Conservation (phyloP, 2,888 invertebrate genomes). For the Lepidochrysops patricia region DNA sequence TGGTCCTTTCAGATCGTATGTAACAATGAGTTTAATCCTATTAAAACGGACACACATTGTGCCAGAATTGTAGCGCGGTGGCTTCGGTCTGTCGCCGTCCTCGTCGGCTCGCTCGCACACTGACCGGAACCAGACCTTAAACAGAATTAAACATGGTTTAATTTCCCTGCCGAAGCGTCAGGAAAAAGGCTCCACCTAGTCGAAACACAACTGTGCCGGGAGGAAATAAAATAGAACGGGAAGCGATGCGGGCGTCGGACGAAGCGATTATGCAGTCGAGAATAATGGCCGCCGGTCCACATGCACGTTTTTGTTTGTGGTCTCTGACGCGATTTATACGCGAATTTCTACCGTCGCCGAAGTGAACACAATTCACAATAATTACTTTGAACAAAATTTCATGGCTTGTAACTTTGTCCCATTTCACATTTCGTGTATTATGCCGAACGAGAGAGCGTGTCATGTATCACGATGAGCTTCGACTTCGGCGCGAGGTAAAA, state of each 20-base stretch:
- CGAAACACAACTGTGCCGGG: conserved; percentile 66
- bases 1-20: conserved; percentile 59
- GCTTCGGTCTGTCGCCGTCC: conserved; percentile 69
- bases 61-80: conserved; percentile 65
- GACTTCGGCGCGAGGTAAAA: conserved; percentile 5
- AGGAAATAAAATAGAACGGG: conserved; percentile 73
- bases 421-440: conserved; percentile 31
- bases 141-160: conserved; percentile 71
- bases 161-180: conserved; percentile 54
- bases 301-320: conserved; percentile 75
- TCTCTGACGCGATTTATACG: conserved; percentile 74
- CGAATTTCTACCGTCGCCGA: conserved; percentile 70
- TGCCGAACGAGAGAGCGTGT: conserved; percentile 26
- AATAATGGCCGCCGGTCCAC: conserved; percentile 73
- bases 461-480: conserved; percentile 19
- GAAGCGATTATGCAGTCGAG: conserved; percentile 75
- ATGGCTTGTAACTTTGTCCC: conserved; percentile 51
- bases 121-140: conserved; percentile 69
- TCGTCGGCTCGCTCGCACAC: conserved; percentile 50
- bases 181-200: conserved; percentile 63
- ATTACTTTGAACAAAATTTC: conserved; percentile 69
- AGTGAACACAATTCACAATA: conserved; percentile 72
- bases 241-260: conserved; percentile 73
- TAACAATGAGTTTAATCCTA: conserved; percentile 71
- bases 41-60: conserved; percentile 70